Evolutionary conservation across 2,113 vertebrate species (phyloP).

Genomic region (Callospermophilus lateralis): DNA sequence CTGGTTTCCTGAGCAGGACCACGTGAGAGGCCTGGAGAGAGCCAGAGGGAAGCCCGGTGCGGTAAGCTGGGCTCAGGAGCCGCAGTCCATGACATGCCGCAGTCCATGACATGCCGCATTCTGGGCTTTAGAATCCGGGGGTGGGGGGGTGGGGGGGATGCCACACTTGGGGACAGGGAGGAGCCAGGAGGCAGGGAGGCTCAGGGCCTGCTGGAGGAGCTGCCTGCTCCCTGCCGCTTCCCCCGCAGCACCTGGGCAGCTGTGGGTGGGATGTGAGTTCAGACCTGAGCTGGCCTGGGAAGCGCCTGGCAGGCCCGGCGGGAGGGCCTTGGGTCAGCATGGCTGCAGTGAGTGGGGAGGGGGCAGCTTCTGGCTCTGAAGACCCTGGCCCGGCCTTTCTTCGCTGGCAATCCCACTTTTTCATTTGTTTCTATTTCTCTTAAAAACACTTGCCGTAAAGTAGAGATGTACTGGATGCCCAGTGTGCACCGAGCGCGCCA

Average conservation of each 20-base stretch:
- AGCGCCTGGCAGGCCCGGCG: fast-evolving
- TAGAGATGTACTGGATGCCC: fast-evolving
- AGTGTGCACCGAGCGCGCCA: background rate
- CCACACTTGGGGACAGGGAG: background rate
- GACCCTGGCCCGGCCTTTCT: too few relatives aligned
- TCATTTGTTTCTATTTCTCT: background rate
- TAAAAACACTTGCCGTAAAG: background rate
- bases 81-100: too few relatives aligned
- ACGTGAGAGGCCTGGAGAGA: fast-evolving
- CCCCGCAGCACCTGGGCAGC: fast-evolving
- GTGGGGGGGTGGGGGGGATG: fast-evolving
- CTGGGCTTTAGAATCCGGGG: fast-evolving
- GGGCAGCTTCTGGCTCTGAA: too few relatives aligned
- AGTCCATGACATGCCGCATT: too few relatives aligned
- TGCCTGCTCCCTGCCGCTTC: fast-evolving
- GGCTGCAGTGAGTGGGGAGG: fast-evolving
- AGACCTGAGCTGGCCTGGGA: background rate
- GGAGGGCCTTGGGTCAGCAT: fast-evolving
- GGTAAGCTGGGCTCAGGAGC: fast-evolving
- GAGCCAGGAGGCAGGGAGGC: fast-evolving
- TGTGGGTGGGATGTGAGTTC: fast-evolving
- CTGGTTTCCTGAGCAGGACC: background rate
- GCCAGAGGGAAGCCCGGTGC: background rate
- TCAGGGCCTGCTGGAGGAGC: too few relatives aligned
- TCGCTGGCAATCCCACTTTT: fast-evolving